Percentiles rank a stretch among this genome's conserved stretches.
phyloP scores from a whole-genome alignment of 2,113 vertebrate genomes.

The Lonchura striata region DNA sequence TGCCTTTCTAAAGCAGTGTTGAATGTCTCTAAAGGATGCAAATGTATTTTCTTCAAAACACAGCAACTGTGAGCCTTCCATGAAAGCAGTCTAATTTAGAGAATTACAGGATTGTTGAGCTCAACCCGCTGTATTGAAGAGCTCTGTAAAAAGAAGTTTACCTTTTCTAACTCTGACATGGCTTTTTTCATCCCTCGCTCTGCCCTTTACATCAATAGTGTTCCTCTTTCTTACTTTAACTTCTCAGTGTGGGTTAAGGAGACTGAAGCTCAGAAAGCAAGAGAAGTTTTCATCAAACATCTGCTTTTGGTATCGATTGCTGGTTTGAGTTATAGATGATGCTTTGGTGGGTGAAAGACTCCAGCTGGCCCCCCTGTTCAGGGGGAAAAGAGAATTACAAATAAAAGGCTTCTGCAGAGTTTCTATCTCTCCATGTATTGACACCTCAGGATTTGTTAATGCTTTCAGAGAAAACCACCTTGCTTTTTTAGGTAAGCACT shows the following conservation, averaged over 20 bases:
- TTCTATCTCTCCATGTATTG: not conserved
- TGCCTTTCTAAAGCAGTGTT: not conserved
- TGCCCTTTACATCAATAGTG: slow-evolving; percentile 13
- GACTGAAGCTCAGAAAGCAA: slow-evolving; percentile 37
- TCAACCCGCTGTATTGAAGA: not conserved
- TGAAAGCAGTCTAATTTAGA: slow-evolving; percentile 15
- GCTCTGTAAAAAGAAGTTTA: not conserved
- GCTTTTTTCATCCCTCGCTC: not conserved
- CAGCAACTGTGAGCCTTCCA: not conserved
- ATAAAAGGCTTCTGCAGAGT: slow-evolving; percentile 17
- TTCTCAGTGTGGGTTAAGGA: slow-evolving; percentile 11
- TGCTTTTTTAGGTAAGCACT: not conserved
- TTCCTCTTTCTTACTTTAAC: not conserved
- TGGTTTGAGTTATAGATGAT: slow-evolving; percentile 12
- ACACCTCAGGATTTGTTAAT: not conserved
- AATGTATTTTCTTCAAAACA: slow-evolving; percentile 29
- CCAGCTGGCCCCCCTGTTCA: slow-evolving; percentile 25
- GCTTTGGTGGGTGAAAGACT: not conserved
- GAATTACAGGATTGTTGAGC: slow-evolving; percentile 7
- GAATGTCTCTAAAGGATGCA: slow-evolving; percentile 4
- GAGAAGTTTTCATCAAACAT: slow-evolving; percentile 49
- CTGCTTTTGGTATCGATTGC: slow-evolving; percentile 53
- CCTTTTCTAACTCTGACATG: not conserved
- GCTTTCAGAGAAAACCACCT: not conserved
- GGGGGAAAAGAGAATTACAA: not conserved